Evolutionary conservation across 1,140 invertebrate species (phyloP).

Genomic region (Pseudomyrmex gracilis): DNA sequence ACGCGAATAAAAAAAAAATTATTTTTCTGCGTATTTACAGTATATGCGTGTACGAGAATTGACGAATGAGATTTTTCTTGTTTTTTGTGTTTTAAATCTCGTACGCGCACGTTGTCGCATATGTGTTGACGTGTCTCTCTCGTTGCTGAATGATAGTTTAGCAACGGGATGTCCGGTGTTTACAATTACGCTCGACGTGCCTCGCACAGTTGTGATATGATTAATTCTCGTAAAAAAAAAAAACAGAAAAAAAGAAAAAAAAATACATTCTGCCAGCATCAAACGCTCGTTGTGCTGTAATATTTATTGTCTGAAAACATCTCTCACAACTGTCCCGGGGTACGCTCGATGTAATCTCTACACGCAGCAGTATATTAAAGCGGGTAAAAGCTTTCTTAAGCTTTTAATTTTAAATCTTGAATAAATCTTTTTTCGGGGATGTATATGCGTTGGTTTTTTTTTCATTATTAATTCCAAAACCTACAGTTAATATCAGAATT

Average conservation of each 20-base stretch:
- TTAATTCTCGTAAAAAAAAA: constrained; percentile 38
- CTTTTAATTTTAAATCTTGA: constrained; percentile 3
- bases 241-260: not conserved
- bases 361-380: not conserved
- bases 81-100: constrained; percentile 36
- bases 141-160: constrained; percentile 47
- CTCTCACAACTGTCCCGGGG: constrained; percentile 24
- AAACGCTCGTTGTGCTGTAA: constrained; percentile 18
- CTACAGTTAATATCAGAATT: not conserved
- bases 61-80: constrained; percentile 38
- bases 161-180: constrained; percentile 37
- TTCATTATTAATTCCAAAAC: not conserved
- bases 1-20: constrained; percentile 9
- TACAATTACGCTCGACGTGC: constrained; percentile 48
- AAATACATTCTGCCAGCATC: constrained; percentile 11
- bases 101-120: constrained; percentile 8
- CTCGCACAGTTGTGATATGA: constrained; percentile 45
- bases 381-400: not conserved
- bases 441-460: not conserved
- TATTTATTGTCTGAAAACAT: constrained; percentile 17
- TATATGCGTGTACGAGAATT: not conserved
- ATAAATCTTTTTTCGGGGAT: too few species aligned
- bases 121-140: constrained; percentile 38
- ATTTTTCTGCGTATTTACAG: not conserved
- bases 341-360: not conserved